These are phyloP conservation scores for Drosophila meridionalis DNA, from an alignment of 2,888 invertebrate genomes.

Conservation along the genomic window DNA sequence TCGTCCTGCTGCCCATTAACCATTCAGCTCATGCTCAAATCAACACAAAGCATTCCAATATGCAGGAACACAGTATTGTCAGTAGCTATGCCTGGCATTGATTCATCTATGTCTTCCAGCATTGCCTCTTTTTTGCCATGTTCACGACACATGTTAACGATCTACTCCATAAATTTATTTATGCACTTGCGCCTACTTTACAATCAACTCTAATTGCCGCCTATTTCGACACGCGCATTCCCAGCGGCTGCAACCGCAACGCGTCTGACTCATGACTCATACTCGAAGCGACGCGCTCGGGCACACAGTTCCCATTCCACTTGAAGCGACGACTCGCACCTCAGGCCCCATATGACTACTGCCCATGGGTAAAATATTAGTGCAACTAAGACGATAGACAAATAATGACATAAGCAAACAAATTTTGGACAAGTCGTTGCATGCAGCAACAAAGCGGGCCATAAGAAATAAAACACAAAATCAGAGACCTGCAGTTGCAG, in stretches of 20 bases:
- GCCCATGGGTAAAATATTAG: slow-evolving; percentile 71
- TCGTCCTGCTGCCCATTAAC: background rate
- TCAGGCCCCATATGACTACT: slow-evolving; percentile 61
- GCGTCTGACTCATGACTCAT: slow-evolving; percentile 45
- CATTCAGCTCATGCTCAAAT: background rate
- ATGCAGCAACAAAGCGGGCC: slow-evolving; percentile 29
- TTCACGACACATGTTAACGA: slow-evolving; percentile 20
- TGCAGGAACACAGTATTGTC: slow-evolving; percentile 5
- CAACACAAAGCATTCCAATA: background rate
- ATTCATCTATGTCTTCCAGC: slow-evolving; percentile 8
- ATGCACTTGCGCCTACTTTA: slow-evolving; percentile 45
- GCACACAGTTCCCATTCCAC: slow-evolving; percentile 22
- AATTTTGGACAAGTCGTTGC: slow-evolving; percentile 55
- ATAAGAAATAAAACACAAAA: slow-evolving; percentile 10
- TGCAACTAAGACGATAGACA: slow-evolving; percentile 74
- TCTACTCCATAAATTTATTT: slow-evolving; percentile 42
- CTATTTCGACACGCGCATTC: slow-evolving; percentile 50
- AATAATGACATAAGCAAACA: slow-evolving; percentile 66
- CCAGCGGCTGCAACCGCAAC: slow-evolving; percentile 34
- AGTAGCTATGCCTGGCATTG: background rate
- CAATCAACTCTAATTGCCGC: slow-evolving; percentile 57
- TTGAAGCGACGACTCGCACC: slow-evolving; percentile 22
- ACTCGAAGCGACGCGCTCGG: slow-evolving; percentile 10
- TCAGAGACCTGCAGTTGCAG: slow-evolving; percentile 43
- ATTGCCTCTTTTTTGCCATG: background rate